Conservation (phyloP, 2,113 vertebrate genomes). For the Rynchops niger region DNA sequence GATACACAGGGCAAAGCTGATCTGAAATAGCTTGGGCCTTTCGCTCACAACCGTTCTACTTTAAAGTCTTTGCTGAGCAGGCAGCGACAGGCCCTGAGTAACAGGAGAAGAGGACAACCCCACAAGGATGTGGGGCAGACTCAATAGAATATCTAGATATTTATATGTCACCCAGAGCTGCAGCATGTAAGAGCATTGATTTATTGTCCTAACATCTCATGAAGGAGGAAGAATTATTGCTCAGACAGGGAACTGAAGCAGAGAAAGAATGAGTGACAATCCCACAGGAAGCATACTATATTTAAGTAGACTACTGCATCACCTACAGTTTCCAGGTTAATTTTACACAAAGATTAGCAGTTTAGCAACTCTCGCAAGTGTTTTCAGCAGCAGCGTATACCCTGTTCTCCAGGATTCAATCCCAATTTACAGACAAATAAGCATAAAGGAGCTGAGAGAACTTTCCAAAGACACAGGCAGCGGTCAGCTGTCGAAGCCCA, state of each 20-base stretch:
- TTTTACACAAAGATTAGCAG: background rate
- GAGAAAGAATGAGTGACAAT: background rate
- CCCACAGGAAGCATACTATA: background rate
- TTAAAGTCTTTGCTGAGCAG: background rate
- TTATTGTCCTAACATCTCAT: background rate
- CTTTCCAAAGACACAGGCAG: background rate
- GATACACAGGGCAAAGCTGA: background rate
- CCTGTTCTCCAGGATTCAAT: background rate
- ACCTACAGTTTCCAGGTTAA: background rate
- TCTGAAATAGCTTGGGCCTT: background rate
- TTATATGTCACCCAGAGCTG: background rate
- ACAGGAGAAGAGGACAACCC: background rate
- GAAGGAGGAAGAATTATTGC: background rate
- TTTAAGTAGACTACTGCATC: background rate
- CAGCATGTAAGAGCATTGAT: background rate
- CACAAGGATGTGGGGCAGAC: background rate
- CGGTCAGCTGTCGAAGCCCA: background rate
- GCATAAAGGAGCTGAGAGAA: background rate
- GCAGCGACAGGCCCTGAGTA: background rate
- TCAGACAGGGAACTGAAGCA: background rate
- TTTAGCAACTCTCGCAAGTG: background rate
- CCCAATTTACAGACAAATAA: background rate
- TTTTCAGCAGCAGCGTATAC: background rate
- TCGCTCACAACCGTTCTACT: background rate
- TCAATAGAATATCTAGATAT: background rate